Evolutionary conservation across 1,140 invertebrate genomes (phyloP).

Genomic region (Araneus ventricosus): DNA sequence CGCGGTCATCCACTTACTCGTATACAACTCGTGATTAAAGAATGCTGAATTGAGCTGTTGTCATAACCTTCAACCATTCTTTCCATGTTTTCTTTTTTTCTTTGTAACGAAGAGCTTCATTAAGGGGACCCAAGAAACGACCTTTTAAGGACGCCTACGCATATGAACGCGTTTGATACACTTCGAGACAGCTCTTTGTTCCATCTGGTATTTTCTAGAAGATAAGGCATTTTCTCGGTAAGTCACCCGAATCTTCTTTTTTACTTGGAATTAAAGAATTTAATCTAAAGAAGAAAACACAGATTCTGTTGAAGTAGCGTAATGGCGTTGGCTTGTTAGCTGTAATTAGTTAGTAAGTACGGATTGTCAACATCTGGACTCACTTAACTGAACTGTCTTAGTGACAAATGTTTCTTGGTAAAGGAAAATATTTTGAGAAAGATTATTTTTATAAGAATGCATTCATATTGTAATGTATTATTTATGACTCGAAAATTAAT

Average conservation of each 20-base stretch:
- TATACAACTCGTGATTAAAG: neutral
- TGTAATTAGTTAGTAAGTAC: neutral
- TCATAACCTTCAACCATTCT: constrained; percentile 39
- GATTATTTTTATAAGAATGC: no score
- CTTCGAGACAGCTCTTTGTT: constrained; percentile 6
- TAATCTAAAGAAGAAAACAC: neutral
- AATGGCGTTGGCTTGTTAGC: neutral
- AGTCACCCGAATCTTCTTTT: neutral
- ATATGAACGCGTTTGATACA: constrained; percentile 15
- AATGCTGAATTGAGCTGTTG: constrained; percentile 2
- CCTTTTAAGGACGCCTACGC: constrained; percentile 42
- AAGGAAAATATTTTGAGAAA: neutral
- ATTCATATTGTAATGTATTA: no score
- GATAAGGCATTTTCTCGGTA: neutral
- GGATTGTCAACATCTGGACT: neutral
- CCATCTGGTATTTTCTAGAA: neutral
- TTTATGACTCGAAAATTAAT: no score
- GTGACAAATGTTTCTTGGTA: neutral
- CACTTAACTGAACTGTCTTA: neutral
- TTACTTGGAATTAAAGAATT: neutral
- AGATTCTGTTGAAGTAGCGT: neutral
- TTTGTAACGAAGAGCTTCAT: neutral
- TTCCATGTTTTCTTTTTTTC: neutral
- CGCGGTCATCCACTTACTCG: neutral
- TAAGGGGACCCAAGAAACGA: constrained; percentile 20